Evolutionary conservation across 2,113 vertebrate genomes (phyloP).

Genomic region (Gymnorhina tibicen): DNA sequence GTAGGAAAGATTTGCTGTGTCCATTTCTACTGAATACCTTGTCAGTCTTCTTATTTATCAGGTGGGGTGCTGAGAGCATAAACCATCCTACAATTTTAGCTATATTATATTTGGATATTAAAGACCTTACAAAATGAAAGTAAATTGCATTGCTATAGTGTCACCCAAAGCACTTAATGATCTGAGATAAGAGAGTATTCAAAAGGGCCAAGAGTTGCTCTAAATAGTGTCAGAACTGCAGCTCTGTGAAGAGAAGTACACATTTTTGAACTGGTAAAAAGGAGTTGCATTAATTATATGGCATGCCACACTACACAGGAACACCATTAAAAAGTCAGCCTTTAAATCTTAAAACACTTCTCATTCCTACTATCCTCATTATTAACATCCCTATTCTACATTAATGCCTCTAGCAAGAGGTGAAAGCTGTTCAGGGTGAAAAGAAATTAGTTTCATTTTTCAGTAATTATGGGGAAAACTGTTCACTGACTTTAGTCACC

Average conservation of each 20-base stretch:
- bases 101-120: neutral
- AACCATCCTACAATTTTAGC: neutral
- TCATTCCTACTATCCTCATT: slow-evolving; percentile 28
- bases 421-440: slow-evolving; percentile 46
- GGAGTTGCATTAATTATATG: neutral
- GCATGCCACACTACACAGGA: neutral
- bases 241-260: neutral
- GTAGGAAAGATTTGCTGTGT: neutral
- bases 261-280: neutral
- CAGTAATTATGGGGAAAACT: slow-evolving; percentile 57
- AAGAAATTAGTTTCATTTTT: slow-evolving; percentile 61
- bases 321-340: slow-evolving; percentile 22
- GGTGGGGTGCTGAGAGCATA: neutral
- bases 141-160: neutral
- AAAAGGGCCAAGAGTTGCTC: neutral
- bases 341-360: slow-evolving; percentile 51
- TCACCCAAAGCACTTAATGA: neutral
- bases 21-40: neutral
- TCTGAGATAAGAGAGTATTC: neutral
- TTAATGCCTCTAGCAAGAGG: slow-evolving; percentile 57
- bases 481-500: slow-evolving; percentile 27
- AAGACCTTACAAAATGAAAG: neutral
- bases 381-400: slow-evolving; percentile 39
- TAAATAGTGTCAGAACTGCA: neutral
- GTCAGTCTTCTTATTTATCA: neutral